Base-by-base conservation (phyloP, 2,888 invertebrate genomes). In the Tridacna gigas region DNA sequence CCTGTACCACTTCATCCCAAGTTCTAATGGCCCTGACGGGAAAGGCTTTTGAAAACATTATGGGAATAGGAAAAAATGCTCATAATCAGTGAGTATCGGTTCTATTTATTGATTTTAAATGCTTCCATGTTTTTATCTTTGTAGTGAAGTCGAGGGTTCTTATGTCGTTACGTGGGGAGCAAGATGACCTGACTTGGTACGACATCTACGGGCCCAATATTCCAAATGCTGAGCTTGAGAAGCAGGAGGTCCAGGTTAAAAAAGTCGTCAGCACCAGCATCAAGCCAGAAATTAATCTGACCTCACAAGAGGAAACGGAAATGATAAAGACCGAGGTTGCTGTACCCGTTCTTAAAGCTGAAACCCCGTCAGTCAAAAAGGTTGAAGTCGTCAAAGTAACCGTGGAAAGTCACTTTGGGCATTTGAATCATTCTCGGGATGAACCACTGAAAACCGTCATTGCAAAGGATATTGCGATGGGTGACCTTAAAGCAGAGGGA, bases 71-170 rank as follows among this genome's bases (percentile, higher is more conserved):
- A 37, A 7, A 37, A 37, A 37, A 37, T 37, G 37, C 37, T 37
- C 3, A 37, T 37, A 37, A 2, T 37, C 37, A 37, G 37, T 2
- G 7, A 37, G 37, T 37, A 37, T 37, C 7, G 2, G 7, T 37
- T n/a, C 3, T 37, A 37, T 37, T 4, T 2, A 37, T 37, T 37
- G 37, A 37, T 37, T 37, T 7, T 37, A 4, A 37, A 37, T 7
- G 37, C 37, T 37, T 37, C 37, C 37, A 37, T 37, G 37, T 37
- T 56, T 3, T 37, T 81, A 78, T 80, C 69, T 67, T 89, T 89
- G 15, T 89, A 93, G 93, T 91, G 88, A 93, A 92, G 87, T 93
- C 93, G 25, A 86, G 93, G 60, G 92, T 93, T 79, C 88, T 93
- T 83, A 86, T 93, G 89, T 93, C 93, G 11, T 74, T 93, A 61